phyloP scores from a whole-genome alignment of 2,797 vertebrate genomes.

The Spea hammondii region DNA sequence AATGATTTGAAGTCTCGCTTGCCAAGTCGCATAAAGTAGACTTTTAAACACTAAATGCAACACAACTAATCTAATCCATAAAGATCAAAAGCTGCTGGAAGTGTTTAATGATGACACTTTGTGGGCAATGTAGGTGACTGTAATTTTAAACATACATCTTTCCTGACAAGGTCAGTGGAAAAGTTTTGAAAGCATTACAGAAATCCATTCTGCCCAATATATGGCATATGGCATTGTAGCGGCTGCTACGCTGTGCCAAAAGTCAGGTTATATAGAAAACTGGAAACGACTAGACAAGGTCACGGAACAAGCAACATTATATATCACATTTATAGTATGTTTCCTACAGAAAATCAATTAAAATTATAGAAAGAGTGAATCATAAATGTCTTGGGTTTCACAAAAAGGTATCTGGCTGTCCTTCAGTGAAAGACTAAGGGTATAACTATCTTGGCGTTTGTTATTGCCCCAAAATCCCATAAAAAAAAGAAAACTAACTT shows the following conservation, averaged over 20 bases:
- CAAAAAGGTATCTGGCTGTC: constrained; percentile 41
- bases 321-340: constrained; percentile 49
- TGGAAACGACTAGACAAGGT: constrained; percentile 43
- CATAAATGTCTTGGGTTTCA: constrained; percentile 32
- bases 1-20: not conserved
- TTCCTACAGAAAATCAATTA: constrained; percentile 51
- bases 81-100: constrained; percentile 22
- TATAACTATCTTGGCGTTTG: constrained; percentile 12
- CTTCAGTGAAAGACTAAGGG: constrained; percentile 25
- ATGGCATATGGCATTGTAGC: constrained; percentile 46
- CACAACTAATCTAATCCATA: constrained; percentile 40
- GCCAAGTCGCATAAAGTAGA: constrained; percentile 4
- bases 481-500: no score
- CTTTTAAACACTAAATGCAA: constrained; percentile 32
- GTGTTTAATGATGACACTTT: constrained; percentile 46
- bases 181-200: constrained; percentile 49
- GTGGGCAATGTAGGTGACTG: constrained; percentile 38
- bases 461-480: no score
- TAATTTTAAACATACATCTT: constrained; percentile 49
- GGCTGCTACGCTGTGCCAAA: constrained; percentile 34
- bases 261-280: constrained; percentile 50
- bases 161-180: constrained; percentile 44
- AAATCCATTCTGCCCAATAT: constrained; percentile 52
- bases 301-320: constrained; percentile 38
- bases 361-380: constrained; percentile 50